Conservation (phyloP, 2,797 vertebrate genomes). For the Sylvilagus floridanus region DNA sequence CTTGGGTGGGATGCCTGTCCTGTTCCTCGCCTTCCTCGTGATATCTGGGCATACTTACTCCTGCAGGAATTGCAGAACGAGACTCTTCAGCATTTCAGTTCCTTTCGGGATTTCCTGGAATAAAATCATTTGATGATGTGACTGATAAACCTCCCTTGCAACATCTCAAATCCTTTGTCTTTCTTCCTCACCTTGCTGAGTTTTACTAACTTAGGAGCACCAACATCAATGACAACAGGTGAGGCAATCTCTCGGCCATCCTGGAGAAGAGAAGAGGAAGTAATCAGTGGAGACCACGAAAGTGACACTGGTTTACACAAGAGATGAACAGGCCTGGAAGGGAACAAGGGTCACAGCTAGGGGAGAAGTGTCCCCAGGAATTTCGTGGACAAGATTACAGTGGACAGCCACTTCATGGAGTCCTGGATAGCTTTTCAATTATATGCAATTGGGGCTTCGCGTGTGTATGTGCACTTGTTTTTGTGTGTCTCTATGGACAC, state of each 20-base stretch:
- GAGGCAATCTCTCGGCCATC: conserved; percentile 31
- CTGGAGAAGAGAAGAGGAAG: conserved; percentile 41
- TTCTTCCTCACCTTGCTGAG: conserved; percentile 50
- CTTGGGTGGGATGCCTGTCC: too few species aligned
- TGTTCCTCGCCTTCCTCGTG: conserved; percentile 62
- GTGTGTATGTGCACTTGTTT: background rate
- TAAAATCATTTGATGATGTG: background rate
- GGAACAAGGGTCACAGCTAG: background rate
- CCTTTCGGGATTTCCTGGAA: conserved; percentile 89
- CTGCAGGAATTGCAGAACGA: conserved; percentile 57
- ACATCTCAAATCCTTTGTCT: background rate
- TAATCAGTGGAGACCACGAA: background rate
- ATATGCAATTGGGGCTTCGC: background rate
- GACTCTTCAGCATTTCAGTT: background rate
- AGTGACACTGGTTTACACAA: background rate
- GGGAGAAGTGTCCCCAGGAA: background rate
- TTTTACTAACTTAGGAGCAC: rapidly evolving
- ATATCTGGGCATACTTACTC: conserved; percentile 84
- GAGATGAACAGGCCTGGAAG: background rate
- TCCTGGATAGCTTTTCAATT: background rate
- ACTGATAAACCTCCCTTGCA: background rate
- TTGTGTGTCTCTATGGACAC: background rate
- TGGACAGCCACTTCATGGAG: background rate
- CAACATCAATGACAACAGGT: rapidly evolving
- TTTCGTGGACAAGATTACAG: background rate